Conservation (phyloP, 2,113 vertebrate genomes). For the Aegypius monachus region DNA sequence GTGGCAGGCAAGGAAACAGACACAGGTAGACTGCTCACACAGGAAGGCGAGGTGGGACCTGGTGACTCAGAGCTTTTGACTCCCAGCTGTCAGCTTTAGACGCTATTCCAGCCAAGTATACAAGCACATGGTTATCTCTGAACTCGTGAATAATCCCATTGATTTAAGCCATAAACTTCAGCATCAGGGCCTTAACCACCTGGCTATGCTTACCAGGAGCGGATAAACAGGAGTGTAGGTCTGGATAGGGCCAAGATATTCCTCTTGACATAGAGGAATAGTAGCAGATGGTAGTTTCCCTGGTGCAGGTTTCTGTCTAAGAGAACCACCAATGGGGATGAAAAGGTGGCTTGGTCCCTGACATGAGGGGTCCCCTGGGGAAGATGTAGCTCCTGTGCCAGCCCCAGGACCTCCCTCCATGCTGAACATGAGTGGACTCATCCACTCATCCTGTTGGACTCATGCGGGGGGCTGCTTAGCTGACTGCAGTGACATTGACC, state of each 20-base stretch:
- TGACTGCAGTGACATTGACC: background rate
- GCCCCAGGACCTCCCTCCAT: background rate
- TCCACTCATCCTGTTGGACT: background rate
- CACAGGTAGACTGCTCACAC: conserved; percentile 66
- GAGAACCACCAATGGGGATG: background rate
- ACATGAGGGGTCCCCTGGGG: background rate
- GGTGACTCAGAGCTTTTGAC: conserved; percentile 66
- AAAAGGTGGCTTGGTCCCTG: background rate
- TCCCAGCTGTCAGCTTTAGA: conserved; percentile 62
- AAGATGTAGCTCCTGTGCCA: background rate
- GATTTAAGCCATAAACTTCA: conserved; percentile 41
- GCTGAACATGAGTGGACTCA: background rate
- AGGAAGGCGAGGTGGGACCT: conserved; percentile 61
- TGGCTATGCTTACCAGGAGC: background rate
- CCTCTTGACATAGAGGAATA: background rate
- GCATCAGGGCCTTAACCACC: background rate
- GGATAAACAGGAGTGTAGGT: background rate
- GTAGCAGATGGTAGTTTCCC: background rate
- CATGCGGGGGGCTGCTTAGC: background rate
- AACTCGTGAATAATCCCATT: conserved; percentile 32
- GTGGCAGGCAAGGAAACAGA: conserved; percentile 69
- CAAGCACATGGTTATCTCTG: conserved; percentile 54
- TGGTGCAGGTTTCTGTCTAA: background rate
- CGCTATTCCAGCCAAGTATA: background rate
- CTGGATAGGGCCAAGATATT: background rate